Percentiles rank a stretch among this genome's conserved stretches.
Conservation (phyloP, 2,888 invertebrate genomes). For the Conus canariensis region DNA sequence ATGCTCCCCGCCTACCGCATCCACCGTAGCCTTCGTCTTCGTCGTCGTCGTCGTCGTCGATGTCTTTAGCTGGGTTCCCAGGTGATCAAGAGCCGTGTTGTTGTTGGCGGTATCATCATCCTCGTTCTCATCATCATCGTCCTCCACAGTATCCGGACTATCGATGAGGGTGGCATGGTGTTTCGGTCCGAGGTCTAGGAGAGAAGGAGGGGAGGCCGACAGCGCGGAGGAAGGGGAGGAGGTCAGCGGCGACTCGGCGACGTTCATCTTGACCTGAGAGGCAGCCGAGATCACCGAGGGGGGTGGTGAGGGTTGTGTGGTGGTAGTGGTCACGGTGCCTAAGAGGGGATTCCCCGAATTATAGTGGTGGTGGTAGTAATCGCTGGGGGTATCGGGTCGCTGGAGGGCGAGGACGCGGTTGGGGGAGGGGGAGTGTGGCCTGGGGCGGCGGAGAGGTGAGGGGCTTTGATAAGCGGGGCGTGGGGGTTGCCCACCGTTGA, state of each 20-base stretch:
- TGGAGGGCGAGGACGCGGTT: background rate
- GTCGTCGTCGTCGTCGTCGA: background rate
- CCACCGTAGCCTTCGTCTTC: conserved; percentile 6
- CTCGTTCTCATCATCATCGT: background rate
- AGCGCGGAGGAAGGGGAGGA: background rate
- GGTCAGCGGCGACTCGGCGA: background rate
- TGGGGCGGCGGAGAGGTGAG: background rate
- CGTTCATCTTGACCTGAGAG: background rate
- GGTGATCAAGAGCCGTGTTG: background rate
- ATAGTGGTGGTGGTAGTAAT: background rate
- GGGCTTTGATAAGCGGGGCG: background rate
- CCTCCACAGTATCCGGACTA: background rate
- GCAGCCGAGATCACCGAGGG: background rate
- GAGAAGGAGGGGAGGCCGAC: background rate
- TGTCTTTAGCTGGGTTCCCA: background rate
- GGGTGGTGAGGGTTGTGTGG: background rate
- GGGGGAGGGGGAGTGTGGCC: background rate
- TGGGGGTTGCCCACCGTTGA: background rate
- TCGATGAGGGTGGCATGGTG: background rate
- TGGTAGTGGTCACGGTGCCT: background rate
- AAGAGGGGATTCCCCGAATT: background rate
- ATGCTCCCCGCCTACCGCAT: background rate
- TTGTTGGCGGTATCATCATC: background rate
- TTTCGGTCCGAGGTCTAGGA: background rate
- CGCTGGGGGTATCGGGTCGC: background rate